Base-by-base conservation (phyloP, 2,888 invertebrate species). In the Tetranychus piercei region DNA sequence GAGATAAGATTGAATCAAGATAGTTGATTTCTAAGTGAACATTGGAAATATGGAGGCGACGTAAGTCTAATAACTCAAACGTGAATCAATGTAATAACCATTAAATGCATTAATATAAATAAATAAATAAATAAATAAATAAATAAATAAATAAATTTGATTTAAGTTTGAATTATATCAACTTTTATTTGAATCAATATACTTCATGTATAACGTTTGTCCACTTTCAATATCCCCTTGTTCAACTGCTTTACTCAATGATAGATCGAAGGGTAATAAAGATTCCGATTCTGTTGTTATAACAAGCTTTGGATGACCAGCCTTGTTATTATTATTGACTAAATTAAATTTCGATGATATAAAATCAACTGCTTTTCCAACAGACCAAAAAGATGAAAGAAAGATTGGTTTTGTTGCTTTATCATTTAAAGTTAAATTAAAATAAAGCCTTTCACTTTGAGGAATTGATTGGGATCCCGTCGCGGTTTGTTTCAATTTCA, bases 291-390 rank as follows among this genome's bases (percentile, higher is more conserved):
- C 43, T 44, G 20, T 71, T 11, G 1, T 8, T 20, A 75, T 71
- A 4, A 75, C 67, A 64, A 76, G 72, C 15, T 75, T 75, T 43
- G 76, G 74, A 18, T 15, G 20, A 34, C 45, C 44, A 5, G 71
- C 23, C n/a, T 74, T 44, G 64, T 75, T 75, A 71, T 76, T 75
- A n/a, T 71, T 73, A 67, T 75, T 76, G 22, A 34, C 45, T 34
- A 76, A 15, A 18, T 44, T 44, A 8, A 75, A 76, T 23, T 76
- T 44, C 22, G 45, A 23, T 15, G 76, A 65, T 20, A 76, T 44
- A 66, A 72, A 76, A 43, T 76, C 76, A 20, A 76, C 55, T 44
- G 74, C 74, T 45, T 73, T 74, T 6, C 76, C 76, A 67, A 76
- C 44, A 7, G 76, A 74, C 76, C 76, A 76, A 34, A 76, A 72